Percentiles rank a stretch among this genome's conserved stretches.
phyloP scores from a whole-genome alignment of 2,113 vertebrate species.

The Hyperopisus bebe region DNA sequence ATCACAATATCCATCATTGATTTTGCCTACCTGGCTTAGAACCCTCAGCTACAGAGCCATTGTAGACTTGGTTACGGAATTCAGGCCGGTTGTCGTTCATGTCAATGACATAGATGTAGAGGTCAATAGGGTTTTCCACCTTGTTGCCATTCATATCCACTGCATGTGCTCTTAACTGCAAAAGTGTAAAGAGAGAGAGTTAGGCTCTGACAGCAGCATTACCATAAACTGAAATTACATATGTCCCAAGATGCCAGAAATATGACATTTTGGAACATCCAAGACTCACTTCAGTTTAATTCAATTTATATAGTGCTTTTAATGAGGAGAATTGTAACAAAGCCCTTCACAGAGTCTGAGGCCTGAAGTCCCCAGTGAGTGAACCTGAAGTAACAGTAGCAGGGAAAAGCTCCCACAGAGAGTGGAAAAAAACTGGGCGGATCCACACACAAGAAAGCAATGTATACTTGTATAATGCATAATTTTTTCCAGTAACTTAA shows the following conservation, averaged over 20 bases:
- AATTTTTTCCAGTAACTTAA: not conserved
- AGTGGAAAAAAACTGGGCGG: not conserved
- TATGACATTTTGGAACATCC: not conserved
- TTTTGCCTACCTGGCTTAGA: constrained; percentile 84
- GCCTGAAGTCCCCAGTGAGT: not conserved
- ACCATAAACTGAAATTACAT: not conserved
- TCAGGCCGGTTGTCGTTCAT: constrained; percentile 99
- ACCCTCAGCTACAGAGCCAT: constrained; percentile 91
- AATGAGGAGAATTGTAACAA: not conserved
- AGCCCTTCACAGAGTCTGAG: not conserved
- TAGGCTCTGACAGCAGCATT: constrained; percentile 12
- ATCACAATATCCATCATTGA: not conserved
- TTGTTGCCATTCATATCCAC: constrained; percentile 98
- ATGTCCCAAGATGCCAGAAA: not conserved
- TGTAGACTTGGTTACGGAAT: constrained; percentile 92
- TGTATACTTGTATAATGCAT: not conserved
- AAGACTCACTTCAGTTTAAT: not conserved
- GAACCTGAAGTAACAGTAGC: not conserved
- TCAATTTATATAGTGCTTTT: not conserved
- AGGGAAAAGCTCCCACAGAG: not conserved
- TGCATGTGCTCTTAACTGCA: constrained; percentile 87
- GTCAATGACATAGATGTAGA: constrained; percentile 97
- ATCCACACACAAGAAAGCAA: not conserved
- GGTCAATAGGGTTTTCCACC: constrained; percentile 96
- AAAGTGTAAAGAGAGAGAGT: constrained; percentile 7